These are phyloP conservation scores for Gasterosteus aculeatus DNA, from an alignment of 2,113 vertebrate genomes.

Conservation along the genomic window DNA sequence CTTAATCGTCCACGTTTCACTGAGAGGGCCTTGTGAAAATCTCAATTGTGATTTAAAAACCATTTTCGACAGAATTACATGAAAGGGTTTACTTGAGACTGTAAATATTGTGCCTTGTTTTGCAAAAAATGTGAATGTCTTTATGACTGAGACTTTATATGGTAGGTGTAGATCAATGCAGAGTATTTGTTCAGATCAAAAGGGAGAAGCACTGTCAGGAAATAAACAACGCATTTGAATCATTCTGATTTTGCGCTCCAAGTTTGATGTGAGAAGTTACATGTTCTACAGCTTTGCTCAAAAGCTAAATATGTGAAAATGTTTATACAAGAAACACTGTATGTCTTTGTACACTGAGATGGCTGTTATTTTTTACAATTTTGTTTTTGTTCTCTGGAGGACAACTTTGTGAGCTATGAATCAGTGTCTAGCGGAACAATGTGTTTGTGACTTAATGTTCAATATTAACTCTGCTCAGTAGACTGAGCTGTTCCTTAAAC, in stretches of 20 bases:
- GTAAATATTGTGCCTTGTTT: constrained; percentile 65
- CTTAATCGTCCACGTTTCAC: constrained; percentile 51
- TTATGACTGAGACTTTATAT: constrained; percentile 34
- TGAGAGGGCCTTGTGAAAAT: constrained; percentile 44
- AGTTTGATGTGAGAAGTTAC: constrained; percentile 28
- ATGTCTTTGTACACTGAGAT: constrained; percentile 20
- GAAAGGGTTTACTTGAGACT: constrained; percentile 23
- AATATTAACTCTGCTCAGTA: constrained; percentile 42
- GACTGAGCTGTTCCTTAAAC: constrained; percentile 5
- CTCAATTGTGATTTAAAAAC: constrained; percentile 43
- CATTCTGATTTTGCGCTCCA: constrained; percentile 19
- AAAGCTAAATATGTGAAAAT: constrained; percentile 25
- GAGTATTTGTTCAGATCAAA: constrained; percentile 43
- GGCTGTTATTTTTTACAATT: constrained; percentile 25
- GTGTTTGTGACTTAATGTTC: constrained; percentile 45
- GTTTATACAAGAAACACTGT: constrained; percentile 18
- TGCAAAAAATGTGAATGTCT: constrained; percentile 41
- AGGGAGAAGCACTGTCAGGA: neutral
- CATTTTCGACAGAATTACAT: constrained; percentile 18
- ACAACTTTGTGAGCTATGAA: constrained; percentile 13
- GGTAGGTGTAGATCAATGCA: constrained; percentile 28
- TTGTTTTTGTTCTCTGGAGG: constrained; percentile 15
- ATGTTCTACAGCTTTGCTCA: constrained; percentile 1
- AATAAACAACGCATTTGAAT: constrained; percentile 7
- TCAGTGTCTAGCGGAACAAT: neutral